Evolutionary conservation across 1,140 invertebrate species (phyloP).

Genomic region (Conopomorpha cramerella): DNA sequence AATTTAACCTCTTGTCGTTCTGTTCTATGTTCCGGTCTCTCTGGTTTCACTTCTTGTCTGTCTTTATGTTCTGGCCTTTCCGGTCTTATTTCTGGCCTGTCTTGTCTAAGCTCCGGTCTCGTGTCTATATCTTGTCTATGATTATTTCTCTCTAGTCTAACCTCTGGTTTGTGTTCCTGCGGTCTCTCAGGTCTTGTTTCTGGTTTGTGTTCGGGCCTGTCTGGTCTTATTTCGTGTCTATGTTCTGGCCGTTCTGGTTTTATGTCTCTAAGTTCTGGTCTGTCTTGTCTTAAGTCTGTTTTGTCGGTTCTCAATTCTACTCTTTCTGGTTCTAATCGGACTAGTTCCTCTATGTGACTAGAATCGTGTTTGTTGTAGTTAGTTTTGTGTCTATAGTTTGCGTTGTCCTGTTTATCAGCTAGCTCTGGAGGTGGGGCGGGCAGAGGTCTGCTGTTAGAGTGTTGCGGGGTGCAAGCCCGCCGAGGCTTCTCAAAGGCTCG

Average conservation of each 20-base stretch:
- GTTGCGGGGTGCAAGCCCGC: constrained; percentile 41
- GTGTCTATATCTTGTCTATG: no score
- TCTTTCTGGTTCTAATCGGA: no score
- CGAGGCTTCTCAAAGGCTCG: constrained; percentile 46
- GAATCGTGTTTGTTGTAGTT: no score
- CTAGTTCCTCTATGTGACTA: no score
- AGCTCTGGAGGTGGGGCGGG: constrained; percentile 38
- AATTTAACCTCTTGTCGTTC: constrained; percentile 8
- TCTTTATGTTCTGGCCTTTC: constrained; percentile 2
- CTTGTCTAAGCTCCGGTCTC: constrained; percentile 10
- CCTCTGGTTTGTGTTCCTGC: no score
- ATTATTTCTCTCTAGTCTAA: no score
- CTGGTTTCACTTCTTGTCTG: constrained; percentile 7
- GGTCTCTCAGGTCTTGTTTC: no score
- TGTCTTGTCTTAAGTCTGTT: constrained; percentile 4
- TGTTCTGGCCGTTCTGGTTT: no score
- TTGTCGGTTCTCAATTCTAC: no score
- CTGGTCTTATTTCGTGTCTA: constrained; percentile 11
- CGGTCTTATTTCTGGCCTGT: no score
- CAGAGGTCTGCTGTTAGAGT: constrained; percentile 41
- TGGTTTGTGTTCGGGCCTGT: constrained; percentile 4
- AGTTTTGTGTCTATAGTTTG: neutral
- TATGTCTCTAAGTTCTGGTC: no score
- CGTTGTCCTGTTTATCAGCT: no score
- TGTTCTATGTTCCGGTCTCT: constrained; percentile 10